Evolutionary conservation across 2,888 invertebrate species (phyloP).

Genomic region (Halocaridina rubra): DNA sequence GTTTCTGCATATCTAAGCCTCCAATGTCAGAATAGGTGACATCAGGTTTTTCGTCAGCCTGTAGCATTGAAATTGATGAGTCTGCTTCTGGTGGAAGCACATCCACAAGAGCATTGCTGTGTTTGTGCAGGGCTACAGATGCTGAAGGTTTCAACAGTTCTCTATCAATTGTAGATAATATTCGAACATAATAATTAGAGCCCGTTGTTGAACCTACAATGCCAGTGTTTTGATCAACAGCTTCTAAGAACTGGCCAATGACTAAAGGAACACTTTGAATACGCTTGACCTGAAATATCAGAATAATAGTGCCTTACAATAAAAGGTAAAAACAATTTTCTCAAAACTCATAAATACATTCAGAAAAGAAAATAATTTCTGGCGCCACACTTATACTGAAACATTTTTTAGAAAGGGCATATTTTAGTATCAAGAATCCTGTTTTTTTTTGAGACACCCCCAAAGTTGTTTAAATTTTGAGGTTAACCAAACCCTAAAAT

Average conservation of each 20-base stretch:
- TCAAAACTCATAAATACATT: background rate
- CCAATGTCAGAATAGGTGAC: slow-evolving; percentile 97
- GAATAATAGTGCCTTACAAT: background rate
- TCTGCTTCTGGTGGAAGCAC: slow-evolving; percentile 99
- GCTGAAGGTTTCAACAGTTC: slow-evolving; percentile 97
- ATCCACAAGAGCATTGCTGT: slow-evolving; percentile 99
- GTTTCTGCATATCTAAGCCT: slow-evolving; percentile 99
- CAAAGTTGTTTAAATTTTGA: no score
- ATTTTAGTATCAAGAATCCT: no score
- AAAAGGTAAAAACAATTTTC: background rate
- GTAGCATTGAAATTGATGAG: slow-evolving; percentile 96
- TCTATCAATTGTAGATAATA: slow-evolving; percentile 96
- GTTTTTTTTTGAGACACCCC: no score
- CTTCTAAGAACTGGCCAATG: slow-evolving; percentile 98
- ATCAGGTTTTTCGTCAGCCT: slow-evolving; percentile 94
- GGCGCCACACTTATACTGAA: no score
- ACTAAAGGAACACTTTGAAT: slow-evolving; percentile 99
- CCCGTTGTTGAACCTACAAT: slow-evolving; percentile 99
- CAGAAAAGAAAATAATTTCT: no score
- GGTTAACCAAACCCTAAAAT: no score
- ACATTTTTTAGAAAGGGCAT: no score
- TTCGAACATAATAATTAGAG: slow-evolving; percentile 98
- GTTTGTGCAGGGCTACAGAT: slow-evolving; percentile 97
- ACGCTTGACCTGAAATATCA: slow-evolving; percentile 79
- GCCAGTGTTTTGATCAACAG: slow-evolving; percentile 98